Evolutionary conservation across 2,797 vertebrate species (phyloP).

Genomic region (Esox masquinongy): DNA sequence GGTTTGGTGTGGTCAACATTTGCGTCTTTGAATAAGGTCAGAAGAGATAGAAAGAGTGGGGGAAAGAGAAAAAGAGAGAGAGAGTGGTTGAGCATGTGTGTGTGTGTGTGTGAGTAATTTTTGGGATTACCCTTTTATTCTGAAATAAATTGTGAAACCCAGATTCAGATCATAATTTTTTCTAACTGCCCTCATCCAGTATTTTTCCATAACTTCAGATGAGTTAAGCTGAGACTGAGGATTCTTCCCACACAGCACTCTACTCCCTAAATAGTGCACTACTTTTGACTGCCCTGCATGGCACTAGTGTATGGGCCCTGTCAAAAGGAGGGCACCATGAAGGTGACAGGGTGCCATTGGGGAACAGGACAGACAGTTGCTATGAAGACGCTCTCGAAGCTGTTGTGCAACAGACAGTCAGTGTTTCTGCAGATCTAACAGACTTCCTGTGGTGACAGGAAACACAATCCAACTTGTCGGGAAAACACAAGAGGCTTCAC

Average conservation of each 20-base stretch:
- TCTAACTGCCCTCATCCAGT: too few species aligned
- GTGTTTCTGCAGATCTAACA: slow-evolving; percentile 40
- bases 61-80: too few species aligned
- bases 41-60: not conserved
- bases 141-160: not conserved
- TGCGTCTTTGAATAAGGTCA: not conserved
- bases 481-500: slow-evolving; percentile 34
- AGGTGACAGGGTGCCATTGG: too few species aligned
- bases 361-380: slow-evolving; percentile 38
- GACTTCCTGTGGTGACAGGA: slow-evolving; percentile 52
- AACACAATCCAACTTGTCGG: slow-evolving; percentile 42
- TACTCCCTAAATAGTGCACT: too few species aligned
- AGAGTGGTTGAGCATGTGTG: too few species aligned
- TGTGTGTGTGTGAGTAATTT: too few species aligned
- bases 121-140: not conserved
- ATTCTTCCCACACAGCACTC: too few species aligned
- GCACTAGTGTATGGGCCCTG: too few species aligned
- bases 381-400: slow-evolving; percentile 34
- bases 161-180: not conserved
- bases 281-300: too few species aligned
- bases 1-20: not conserved
- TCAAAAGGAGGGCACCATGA: not conserved
- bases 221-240: too few species aligned
- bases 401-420: slow-evolving; percentile 43
- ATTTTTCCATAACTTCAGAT: too few species aligned